These are phyloP conservation scores for Furcula furcula DNA, from an alignment of 2,888 invertebrate genomes.

Conservation along the genomic window DNA sequence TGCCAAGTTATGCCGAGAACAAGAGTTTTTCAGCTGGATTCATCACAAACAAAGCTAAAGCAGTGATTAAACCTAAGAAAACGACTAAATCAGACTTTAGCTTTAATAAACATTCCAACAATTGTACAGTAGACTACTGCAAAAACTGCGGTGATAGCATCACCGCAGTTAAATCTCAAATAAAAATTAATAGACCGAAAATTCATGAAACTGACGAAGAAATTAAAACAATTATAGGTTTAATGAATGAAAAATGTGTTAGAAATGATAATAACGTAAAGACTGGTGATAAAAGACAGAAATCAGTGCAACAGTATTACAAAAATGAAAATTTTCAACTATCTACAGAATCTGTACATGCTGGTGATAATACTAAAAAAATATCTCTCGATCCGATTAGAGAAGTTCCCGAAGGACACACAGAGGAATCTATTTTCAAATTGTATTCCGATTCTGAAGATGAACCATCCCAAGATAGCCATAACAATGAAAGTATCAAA, in stretches of 20 bases:
- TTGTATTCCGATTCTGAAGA: slow-evolving; percentile 41
- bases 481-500: slow-evolving; percentile 38
- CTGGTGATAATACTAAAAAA: slow-evolving; percentile 33
- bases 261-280: slow-evolving; percentile 21
- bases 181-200: slow-evolving; percentile 2
- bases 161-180: slow-evolving; percentile 1
- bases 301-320: slow-evolving; percentile 53
- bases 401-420: slow-evolving; percentile 46
- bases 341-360: slow-evolving; percentile 45
- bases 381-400: slow-evolving; percentile 53
- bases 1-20: slow-evolving; percentile 26
- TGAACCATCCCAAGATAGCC: slow-evolving; percentile 37
- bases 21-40: slow-evolving; percentile 50
- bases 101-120: slow-evolving; percentile 27
- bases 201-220: slow-evolving; percentile 1
- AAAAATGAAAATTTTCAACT: slow-evolving; percentile 59
- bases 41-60: slow-evolving; percentile 21
- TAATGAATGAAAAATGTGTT: slow-evolving; percentile 18
- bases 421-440: slow-evolving; percentile 32
- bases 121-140: slow-evolving; percentile 29
- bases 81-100: slow-evolving; percentile 54
- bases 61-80: slow-evolving; percentile 38
- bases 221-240: slow-evolving; percentile 11
- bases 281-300: slow-evolving; percentile 12
- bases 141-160: slow-evolving; percentile 52